Evolutionary conservation across 2,888 invertebrate genomes (phyloP), one percentile per base, ranked within the genome.

Genomic region (Cryptus viduatorius): DNA sequence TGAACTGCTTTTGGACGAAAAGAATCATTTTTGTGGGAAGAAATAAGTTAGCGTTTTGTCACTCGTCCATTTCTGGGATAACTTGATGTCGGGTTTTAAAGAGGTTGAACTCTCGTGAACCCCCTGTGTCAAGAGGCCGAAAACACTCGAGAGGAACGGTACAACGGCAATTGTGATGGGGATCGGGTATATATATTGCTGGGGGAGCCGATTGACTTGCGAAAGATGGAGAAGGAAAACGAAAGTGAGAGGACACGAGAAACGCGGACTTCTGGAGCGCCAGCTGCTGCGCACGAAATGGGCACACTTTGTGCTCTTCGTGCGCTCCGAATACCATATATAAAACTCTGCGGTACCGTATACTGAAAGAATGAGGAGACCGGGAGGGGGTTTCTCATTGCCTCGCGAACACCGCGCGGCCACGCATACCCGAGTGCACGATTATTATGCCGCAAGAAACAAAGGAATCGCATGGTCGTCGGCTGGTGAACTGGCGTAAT

Each of bases 401-500:
- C 59, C 56, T 76, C 53, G 67, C 67, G 44, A 67, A 76, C 16
- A 42, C 24, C 46, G 44, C 12, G 53, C 19, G 19, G 61, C 44
- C 29, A 67, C 42, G 56, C 44, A 76, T 44, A 67, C 67, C 37
- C 67, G 53, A 76, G 65, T 67, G 67, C 76, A 16, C 76, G 44
- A 76, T 76, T 67, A 76, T 67, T 56, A 44, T 67, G 73, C 19
- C 76, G 29, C 53, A 56, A 42, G 67, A 67, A 65, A 67, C 76
- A 76, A 76, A 56, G 67, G 67, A 73, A 67, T 76, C 67, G 67
- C 14, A n/a, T 31, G 3, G 16, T 56, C 24, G 56, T 56, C 19
- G 56, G 67, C 53, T n/a, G 65, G 19, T 19, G n/a, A 37, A 29
- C 76, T 56, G 65, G 53, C 44, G 76, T 65, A 53, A 76, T 67